phyloP scores from a whole-genome alignment of 2,888 invertebrate species.

The Phorcus lineatus region DNA sequence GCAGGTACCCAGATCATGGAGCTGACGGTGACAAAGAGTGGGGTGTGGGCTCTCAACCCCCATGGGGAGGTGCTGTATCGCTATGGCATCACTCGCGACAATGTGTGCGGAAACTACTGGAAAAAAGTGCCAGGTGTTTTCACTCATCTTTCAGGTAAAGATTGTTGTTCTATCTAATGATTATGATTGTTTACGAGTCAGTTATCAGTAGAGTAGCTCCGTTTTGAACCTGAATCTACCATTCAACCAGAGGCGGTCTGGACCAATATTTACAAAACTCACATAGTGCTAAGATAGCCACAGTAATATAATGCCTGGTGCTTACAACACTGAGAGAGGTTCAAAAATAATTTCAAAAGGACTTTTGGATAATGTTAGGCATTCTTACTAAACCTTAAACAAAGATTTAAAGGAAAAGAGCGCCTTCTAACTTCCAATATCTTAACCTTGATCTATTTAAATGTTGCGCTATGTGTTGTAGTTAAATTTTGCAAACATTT shows the following conservation, averaged over 20 bases:
- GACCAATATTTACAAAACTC: no score
- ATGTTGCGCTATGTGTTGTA: no score
- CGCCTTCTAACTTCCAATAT: no score
- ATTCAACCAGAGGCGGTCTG: background rate
- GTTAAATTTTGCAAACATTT: no score
- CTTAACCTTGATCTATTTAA: no score
- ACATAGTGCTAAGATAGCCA: no score
- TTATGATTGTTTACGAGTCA: background rate
- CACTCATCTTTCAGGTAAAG: slow-evolving; percentile 64
- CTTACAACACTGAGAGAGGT: no score
- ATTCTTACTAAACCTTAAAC: no score
- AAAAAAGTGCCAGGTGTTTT: slow-evolving; percentile 71
- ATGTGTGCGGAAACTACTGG: slow-evolving; percentile 72
- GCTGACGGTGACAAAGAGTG: slow-evolving; percentile 71
- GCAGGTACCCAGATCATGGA: slow-evolving; percentile 75
- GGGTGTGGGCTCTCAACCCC: slow-evolving; percentile 70
- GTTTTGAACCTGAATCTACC: background rate
- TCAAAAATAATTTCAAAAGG: no score
- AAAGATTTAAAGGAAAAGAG: no score
- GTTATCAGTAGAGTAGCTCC: background rate
- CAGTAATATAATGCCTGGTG: no score
- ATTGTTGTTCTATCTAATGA: background rate
- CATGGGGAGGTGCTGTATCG: slow-evolving; percentile 68
- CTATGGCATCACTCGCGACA: slow-evolving; percentile 62
- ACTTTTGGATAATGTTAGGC: no score